Conservation (phyloP, 2,797 vertebrate species). For the Champsocephalus esox region DNA sequence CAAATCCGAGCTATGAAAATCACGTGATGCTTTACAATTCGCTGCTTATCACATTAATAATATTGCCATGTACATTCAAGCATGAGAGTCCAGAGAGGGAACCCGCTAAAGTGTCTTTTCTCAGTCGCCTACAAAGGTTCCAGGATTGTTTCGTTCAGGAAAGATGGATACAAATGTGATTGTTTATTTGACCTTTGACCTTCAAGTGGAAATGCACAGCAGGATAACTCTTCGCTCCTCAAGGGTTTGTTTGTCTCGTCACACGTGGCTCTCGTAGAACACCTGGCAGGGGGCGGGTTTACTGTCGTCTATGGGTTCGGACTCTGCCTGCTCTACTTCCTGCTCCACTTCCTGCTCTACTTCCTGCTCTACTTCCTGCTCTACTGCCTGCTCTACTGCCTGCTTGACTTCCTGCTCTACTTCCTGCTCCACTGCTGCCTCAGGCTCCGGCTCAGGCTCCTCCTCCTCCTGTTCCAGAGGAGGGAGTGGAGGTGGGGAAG, state of each 20-base stretch:
- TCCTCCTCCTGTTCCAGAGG: constrained; percentile 33
- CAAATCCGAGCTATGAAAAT: constrained; percentile 66
- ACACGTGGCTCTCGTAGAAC: constrained; percentile 98
- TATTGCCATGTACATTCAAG: constrained; percentile 71
- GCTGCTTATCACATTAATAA: constrained; percentile 54
- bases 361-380: not conserved
- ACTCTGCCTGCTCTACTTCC: constrained; percentile 46
- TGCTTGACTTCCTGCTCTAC: not conserved
- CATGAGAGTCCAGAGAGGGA: constrained; percentile 53
- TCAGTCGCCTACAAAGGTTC: constrained; percentile 26
- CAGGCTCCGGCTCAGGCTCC: constrained; percentile 1
- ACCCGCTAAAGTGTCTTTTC: constrained; percentile 17
- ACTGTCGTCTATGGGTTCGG: not conserved
- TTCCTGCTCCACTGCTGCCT: not conserved
- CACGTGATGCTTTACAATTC: constrained; percentile 60
- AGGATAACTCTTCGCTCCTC: constrained; percentile 67
- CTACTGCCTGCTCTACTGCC: not conserved
- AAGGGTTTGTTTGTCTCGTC: constrained; percentile 51
- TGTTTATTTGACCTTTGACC: constrained; percentile 44
- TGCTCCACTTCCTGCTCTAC: constrained; percentile 38
- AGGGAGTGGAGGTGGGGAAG: constrained; percentile 27
- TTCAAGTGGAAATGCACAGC: constrained; percentile 87
- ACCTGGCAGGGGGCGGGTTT: constrained; percentile 78
- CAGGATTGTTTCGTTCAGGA: constrained; percentile 23
- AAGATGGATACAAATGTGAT: constrained; percentile 49